A percentile compares a stretch with the other conserved stretches of the same genome.
Evolutionary conservation across 2,113 vertebrate genomes (phyloP).

Genomic region (Gnathonemus longibarbis): DNA sequence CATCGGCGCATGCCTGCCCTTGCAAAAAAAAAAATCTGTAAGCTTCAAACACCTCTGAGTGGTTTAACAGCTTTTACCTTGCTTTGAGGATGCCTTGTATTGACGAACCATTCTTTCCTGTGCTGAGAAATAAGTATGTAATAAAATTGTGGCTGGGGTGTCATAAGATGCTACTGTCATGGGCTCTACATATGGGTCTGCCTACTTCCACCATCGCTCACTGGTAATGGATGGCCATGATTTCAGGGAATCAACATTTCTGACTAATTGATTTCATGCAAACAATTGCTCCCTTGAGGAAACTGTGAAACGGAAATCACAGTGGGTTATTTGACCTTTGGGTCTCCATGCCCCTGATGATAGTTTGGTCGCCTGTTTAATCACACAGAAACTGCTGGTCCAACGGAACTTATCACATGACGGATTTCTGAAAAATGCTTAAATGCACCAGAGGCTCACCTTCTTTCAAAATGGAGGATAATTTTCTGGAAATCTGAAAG

Average conservation of each 20-base stretch:
- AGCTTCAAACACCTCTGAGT: background rate
- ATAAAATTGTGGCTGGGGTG: background rate
- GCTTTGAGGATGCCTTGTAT: background rate
- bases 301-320: background rate
- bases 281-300: background rate
- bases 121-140: background rate
- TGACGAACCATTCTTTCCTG: background rate
- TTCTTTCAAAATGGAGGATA: background rate
- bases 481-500: slow-evolving; percentile 9
- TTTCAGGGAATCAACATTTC: background rate
- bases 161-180: background rate
- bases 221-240: background rate
- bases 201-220: background rate
- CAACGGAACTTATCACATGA: background rate
- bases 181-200: background rate
- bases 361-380: background rate
- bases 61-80: background rate
- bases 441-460: background rate
- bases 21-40: background rate
- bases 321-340: background rate
- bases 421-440: background rate
- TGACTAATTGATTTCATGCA: background rate
- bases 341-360: background rate
- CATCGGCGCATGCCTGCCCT: background rate
- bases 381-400: background rate